Evolutionary conservation across 2,888 invertebrate species (phyloP).

Genomic region (Apoda limacodes): DNA sequence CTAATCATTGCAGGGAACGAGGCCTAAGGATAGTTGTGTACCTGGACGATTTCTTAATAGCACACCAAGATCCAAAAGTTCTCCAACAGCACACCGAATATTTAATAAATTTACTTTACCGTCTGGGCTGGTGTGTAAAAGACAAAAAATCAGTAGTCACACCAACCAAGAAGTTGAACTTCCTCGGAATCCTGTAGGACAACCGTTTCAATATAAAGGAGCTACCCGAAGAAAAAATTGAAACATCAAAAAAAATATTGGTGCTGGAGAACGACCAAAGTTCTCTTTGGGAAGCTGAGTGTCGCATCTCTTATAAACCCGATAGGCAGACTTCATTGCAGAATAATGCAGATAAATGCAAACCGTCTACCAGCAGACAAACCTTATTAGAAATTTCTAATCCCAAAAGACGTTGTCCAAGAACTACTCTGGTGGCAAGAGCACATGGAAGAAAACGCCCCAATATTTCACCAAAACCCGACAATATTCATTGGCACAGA

Average conservation of each 20-base stretch:
- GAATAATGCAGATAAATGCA: slow-evolving; percentile 5
- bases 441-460: slow-evolving; percentile 5
- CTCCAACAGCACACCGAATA: too few relatives aligned
- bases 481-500: slow-evolving; percentile 14
- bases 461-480: slow-evolving; percentile 4
- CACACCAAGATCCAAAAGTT: too few relatives aligned
- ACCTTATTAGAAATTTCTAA: too few relatives aligned
- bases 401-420: background rate
- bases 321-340: slow-evolving; percentile 6
- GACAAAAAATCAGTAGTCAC: too few relatives aligned
- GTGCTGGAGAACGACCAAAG: slow-evolving; percentile 8
- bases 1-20: slow-evolving; percentile 7
- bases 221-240: too few relatives aligned
- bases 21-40: slow-evolving; percentile 11
- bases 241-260: slow-evolving; percentile 2
- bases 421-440: slow-evolving; percentile 5
- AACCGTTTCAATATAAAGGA: too few relatives aligned
- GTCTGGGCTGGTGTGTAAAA: too few relatives aligned
- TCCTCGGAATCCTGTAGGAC: too few relatives aligned
- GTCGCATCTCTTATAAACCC: slow-evolving; percentile 8
- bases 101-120: background rate
- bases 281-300: slow-evolving; percentile 8
- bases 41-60: slow-evolving; percentile 16
- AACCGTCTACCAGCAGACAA: slow-evolving; percentile 3
- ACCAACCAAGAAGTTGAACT: too few relatives aligned